Conservation (phyloP, 2,888 invertebrate species). For the Caenorhabditis uteleia region DNA sequence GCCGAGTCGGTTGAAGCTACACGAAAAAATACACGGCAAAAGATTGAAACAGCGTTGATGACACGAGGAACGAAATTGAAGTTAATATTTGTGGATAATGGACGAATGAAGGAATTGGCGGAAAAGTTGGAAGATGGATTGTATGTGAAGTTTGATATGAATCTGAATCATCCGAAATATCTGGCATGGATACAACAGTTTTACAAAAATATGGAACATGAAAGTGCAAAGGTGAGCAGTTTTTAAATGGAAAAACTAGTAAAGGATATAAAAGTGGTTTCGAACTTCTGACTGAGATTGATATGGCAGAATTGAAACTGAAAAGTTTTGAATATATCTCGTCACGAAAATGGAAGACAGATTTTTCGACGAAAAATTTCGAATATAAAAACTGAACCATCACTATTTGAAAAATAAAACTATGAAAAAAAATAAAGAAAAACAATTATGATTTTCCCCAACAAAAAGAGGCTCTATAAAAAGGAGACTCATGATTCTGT, state of each 20-base stretch:
- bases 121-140: conserved; percentile 19
- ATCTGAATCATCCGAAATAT: conserved; percentile 24
- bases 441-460: too few relatives aligned
- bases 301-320: too few relatives aligned
- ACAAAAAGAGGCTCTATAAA: too few relatives aligned
- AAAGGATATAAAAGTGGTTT: too few relatives aligned
- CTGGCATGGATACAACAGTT: conserved; percentile 30
- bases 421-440: too few relatives aligned
- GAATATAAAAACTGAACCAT: too few relatives aligned
- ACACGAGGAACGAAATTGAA: conserved; percentile 7
- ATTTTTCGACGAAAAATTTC: too few relatives aligned
- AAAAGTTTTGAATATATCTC: too few relatives aligned
- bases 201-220: conserved; percentile 14
- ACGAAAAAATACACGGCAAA: conserved; percentile 3
- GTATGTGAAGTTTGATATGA: conserved; percentile 13
- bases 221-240: conserved; percentile 11
- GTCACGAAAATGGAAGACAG: too few relatives aligned
- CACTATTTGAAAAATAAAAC: too few relatives aligned
- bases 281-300: too few relatives aligned
- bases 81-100: not conserved
- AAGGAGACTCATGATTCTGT: too few relatives aligned
- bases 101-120: conserved; percentile 9
- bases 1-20: conserved; percentile 4
- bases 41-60: conserved; percentile 14
- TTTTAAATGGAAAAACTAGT: not conserved